Evolutionary conservation across 2,888 invertebrate species (phyloP).

Genomic region (Dynastes tityus): DNA sequence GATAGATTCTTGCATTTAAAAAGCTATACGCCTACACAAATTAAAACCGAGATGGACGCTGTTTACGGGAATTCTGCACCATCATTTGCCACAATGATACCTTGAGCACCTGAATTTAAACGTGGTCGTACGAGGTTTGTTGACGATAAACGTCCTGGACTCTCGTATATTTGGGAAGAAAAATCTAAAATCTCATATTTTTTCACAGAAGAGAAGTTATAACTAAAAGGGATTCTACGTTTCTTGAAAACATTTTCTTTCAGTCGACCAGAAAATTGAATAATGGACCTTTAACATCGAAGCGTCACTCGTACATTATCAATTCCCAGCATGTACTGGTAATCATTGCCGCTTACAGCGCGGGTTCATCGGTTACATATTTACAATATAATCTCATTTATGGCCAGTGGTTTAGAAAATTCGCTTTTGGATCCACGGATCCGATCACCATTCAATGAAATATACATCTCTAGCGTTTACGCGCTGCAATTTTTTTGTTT

Average conservation of each 20-base stretch:
- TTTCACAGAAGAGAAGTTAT: no score
- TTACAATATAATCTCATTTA: slow-evolving; percentile 49
- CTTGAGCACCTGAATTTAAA: no score
- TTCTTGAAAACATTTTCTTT: neutral
- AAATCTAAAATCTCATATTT: no score
- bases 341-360: slow-evolving; percentile 27
- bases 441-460: slow-evolving; percentile 9
- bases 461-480: slow-evolving; percentile 15
- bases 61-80: no score
- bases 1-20: no score
- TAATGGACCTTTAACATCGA: slow-evolving; percentile 13
- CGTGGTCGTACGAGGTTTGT: no score
- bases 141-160: no score
- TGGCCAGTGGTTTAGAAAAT: slow-evolving; percentile 49
- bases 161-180: no score
- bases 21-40: no score
- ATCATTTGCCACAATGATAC: no score
- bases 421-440: slow-evolving; percentile 28
- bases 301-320: slow-evolving; percentile 7
- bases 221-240: neutral
- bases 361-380: slow-evolving; percentile 42
- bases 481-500: slow-evolving; percentile 20
- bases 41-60: no score
- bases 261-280: slow-evolving; percentile 38
- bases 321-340: slow-evolving; percentile 21